These are phyloP conservation scores for Brachionus rubens DNA, from an alignment of 1,140 invertebrate species.

Conservation along the genomic window DNA sequence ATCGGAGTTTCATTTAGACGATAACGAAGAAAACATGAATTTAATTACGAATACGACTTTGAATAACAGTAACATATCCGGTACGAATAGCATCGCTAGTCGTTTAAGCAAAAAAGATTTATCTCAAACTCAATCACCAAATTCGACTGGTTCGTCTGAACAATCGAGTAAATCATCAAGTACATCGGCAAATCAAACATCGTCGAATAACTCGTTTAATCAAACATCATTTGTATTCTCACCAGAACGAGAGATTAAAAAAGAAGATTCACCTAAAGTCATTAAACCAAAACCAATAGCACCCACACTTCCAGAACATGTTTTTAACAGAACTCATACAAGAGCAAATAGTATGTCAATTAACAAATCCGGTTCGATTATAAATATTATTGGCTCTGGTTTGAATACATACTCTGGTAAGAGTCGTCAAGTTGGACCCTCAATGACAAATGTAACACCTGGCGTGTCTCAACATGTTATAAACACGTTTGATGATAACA, in stretches of 20 bases:
- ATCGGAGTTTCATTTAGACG: not conserved
- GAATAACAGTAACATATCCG: not conserved
- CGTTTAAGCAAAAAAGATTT: slow-evolving; percentile 5
- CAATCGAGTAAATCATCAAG: not conserved
- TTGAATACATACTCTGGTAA: not conserved
- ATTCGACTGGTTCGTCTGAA: not conserved
- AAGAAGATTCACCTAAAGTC: not conserved
- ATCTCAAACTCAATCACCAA: not conserved
- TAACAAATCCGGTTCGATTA: not conserved
- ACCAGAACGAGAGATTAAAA: not conserved
- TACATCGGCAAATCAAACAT: slow-evolving; percentile 1
- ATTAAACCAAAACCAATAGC: not conserved
- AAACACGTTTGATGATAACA: slow-evolving; percentile 19
- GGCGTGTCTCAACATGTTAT: slow-evolving; percentile 16
- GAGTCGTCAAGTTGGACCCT: not conserved
- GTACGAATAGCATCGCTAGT: not conserved
- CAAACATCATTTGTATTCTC: slow-evolving; percentile 27
- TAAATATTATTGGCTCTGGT: not conserved
- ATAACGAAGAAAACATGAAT: slow-evolving; percentile 19
- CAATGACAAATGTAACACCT: not conserved
- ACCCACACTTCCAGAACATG: not conserved
- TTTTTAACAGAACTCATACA: not conserved
- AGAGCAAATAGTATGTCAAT: not conserved
- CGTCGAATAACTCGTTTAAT: slow-evolving; percentile 19
- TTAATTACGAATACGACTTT: not conserved